Base-by-base conservation (phyloP, 1,140 invertebrate genomes). In the Neoseiulus cucumeris region DNA sequence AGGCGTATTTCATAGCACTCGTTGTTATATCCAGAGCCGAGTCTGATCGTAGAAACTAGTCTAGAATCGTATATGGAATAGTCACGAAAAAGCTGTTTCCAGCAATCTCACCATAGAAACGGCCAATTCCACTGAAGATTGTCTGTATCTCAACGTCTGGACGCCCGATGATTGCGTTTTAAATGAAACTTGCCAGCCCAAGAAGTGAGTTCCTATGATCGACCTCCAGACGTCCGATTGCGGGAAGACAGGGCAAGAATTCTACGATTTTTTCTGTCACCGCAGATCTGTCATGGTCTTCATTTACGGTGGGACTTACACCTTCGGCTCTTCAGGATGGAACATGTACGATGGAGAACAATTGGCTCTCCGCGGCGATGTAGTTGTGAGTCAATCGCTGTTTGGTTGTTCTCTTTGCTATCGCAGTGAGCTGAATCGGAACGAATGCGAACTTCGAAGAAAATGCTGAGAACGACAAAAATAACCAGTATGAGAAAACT, bases 261-360 rank as follows among this genome's bases (percentile, higher is more conserved):
- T 47, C 14, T 47, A 47, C n/a, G 45, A 25, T 47, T 4, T 47
- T 47, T 25, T 20, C 42, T 47, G 45, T 14, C 14, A 47, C 22
- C 5, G 33, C 51, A 59, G 51, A 25, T 59, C 51, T 6, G 51
- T 59, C 25, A 59, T 59, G 51, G 51, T 59, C 14, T 59, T 59
- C 33, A 59, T 59, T 33, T 59, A 59, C 51, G 51, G 51, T 17
- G 51, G 51, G 6, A 59, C 51, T 6, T 59, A 59, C 51, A 59
- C 51, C 14, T 59, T 59, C 33, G 51, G 51, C 9, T 59, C 51
- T 25, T 59, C 51, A 17, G 51, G 51, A 25, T 59, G 51, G 51
- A 33, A 59, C 14, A 59, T 59, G 51, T 59, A 59, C 22, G 51
- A 59, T 20, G 51, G 51, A 59, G 22, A 25, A 5, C 51, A 59